Base-by-base conservation (phyloP, 2,888 invertebrate genomes). In the Monopis laevigella region DNA sequence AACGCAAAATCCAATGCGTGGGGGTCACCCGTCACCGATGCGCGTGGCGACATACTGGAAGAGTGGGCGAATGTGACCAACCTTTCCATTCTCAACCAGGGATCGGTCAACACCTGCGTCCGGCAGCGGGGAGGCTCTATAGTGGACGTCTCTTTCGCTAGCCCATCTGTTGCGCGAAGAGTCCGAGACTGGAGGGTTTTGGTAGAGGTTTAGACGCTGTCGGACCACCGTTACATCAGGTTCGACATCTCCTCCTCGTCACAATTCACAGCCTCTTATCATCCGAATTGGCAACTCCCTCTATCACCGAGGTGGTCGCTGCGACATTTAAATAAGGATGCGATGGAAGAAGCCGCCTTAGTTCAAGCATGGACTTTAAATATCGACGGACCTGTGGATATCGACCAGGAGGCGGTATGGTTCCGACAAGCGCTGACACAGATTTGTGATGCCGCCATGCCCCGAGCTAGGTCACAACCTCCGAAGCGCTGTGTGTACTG, bases 101-200 rank as follows among this genome's bases (percentile, higher is more conserved):
- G 51, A 0, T 41, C 44, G 2, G 40, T 40, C 1, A 21, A 41
- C 28, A 52, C 52, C 0, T 53, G 48, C n/a, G 48, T 52, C 13
- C 46, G 50, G 4, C 41, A 29, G 6, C 32, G 43, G 13, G 51
- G 54, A 1, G 48, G 44, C 1, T 52, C 51, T 1, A 48, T 48
- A 3, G 48, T 51, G n/a, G 48, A 50, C 27, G 2, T 50, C 2
- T 18, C 50, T 4, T 44, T 48, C 13, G 45, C 47, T 0, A 34
- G 19, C 14, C 40, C 46, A 13, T 13, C 32, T 3, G 4, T 42
- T 1, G 48, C 48, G 2, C 19, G 40, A 14, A 39, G 39, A 4
- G 40, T 47, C 1, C 27, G 4, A 13, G 39, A 13, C 26, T 49
- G 48, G 49, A 24, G 39, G 8, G 48, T 48, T 0, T 28, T 43